A percentile compares a stretch with the other conserved stretches of the same genome.
Conservation (phyloP, 2,113 vertebrate genomes). For the Desmodus rotundus region DNA sequence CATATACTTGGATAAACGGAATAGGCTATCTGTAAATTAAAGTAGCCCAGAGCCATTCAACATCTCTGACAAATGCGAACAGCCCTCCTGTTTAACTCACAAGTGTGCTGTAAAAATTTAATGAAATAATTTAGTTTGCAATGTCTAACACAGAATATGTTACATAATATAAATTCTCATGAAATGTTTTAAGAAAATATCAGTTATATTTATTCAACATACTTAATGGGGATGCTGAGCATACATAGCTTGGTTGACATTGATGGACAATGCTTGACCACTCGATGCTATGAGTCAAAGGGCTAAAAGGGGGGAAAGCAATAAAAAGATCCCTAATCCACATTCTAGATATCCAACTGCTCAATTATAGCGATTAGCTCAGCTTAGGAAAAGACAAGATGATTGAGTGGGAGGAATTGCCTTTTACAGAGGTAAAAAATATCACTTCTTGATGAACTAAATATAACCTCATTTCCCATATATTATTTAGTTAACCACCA, state of each 20-base stretch:
- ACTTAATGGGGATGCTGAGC: not conserved
- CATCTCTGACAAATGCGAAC: not conserved
- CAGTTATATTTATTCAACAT: not conserved
- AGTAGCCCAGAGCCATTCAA: not conserved
- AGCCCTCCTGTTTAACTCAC: not conserved
- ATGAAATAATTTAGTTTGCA: not conserved
- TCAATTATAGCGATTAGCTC: not conserved
- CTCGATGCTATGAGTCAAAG: not conserved
- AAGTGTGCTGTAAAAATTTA: not conserved
- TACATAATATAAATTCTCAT: not conserved
- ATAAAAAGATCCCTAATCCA: not conserved
- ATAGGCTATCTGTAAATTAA: not conserved
- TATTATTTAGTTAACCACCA: slow-evolving; percentile 25
- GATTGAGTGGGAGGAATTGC: not conserved
- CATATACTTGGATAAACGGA: not conserved
- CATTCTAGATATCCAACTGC: not conserved
- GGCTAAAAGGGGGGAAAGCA: not conserved
- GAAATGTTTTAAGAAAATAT: not conserved
- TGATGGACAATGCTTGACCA: not conserved
- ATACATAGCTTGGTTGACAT: not conserved
- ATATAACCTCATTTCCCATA: not conserved
- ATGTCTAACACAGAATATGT: not conserved
- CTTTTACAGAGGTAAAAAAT: slow-evolving; percentile 12
- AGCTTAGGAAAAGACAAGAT: not conserved
- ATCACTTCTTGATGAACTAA: slow-evolving; percentile 9